Conservation (phyloP, 2,113 vertebrate species). For the Sylvia atricapilla region DNA sequence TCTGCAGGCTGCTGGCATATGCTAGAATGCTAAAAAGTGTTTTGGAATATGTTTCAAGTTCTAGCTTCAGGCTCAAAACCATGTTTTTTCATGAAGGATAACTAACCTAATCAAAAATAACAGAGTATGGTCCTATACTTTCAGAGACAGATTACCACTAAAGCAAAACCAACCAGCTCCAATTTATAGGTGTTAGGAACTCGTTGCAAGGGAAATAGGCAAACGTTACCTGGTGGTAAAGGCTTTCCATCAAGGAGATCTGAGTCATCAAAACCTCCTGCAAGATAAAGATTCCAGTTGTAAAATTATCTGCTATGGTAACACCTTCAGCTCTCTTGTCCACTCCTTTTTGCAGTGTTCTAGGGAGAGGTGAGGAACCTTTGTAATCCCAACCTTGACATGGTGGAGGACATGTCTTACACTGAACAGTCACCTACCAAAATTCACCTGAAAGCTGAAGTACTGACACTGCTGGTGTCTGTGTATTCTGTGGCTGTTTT, state of each 20-base stretch:
- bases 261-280: conserved; percentile 55
- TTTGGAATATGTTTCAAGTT: not conserved
- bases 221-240: conserved; percentile 56
- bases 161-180: not conserved
- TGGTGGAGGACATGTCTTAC: not conserved
- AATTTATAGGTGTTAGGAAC: not conserved
- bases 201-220: not conserved
- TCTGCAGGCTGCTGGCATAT: not conserved
- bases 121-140: not conserved
- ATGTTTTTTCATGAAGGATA: not conserved
- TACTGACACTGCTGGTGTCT: not conserved
- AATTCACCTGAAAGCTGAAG: not conserved
- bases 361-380: not conserved
- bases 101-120: not conserved
- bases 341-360: not conserved
- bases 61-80: not conserved
- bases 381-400: fast-evolving
- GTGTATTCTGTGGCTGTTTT: not conserved
- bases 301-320: not conserved
- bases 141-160: not conserved
- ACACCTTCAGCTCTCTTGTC: not conserved
- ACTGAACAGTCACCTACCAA: not conserved
- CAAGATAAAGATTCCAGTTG: not conserved
- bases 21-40: not conserved
- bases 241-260: conserved; percentile 63